Conservation (phyloP, 1,140 invertebrate genomes). For the Zelostemma sp. region DNA sequence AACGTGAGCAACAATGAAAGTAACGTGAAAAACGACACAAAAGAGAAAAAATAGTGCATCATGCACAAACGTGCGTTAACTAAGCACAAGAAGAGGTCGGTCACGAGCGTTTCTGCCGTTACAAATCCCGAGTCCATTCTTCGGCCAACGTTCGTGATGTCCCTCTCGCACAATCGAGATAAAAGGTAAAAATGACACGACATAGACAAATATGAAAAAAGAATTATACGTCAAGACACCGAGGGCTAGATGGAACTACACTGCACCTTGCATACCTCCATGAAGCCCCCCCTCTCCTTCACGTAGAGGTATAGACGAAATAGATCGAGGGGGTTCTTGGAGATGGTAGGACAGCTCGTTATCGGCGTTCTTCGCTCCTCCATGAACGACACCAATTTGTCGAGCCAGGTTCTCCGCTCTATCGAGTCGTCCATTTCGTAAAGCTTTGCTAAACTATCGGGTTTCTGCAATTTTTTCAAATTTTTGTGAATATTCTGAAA, state of each 20-base stretch:
- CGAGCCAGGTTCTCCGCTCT: conserved; percentile 90
- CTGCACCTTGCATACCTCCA: conserved; percentile 91
- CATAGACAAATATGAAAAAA: conserved; percentile 13
- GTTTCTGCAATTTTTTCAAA: conserved; percentile 76
- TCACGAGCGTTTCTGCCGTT: conserved; percentile 10
- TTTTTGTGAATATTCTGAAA: conserved; percentile 23
- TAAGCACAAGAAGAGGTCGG: conserved; percentile 7
- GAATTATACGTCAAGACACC: conserved; percentile 42
- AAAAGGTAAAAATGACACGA: conserved; percentile 28
- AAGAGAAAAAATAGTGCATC: conserved; percentile 30
- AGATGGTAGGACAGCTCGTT: conserved; percentile 95
- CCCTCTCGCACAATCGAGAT: conserved; percentile 16
- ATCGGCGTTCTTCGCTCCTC: conserved; percentile 94
- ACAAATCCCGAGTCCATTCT: background rate
- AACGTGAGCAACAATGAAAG: background rate
- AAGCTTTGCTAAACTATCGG: conserved; percentile 90
- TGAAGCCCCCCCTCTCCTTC: conserved; percentile 96
- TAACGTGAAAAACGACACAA: background rate
- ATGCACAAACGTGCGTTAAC: conserved; percentile 33
- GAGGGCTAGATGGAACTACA: conserved; percentile 74
- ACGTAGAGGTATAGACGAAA: conserved; percentile 95
- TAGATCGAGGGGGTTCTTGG: conserved; percentile 97
- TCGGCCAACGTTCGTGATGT: conserved; percentile 14
- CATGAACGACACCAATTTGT: conserved; percentile 93
- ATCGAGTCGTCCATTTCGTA: conserved; percentile 98